A percentile compares a stretch with the other conserved stretches of the same genome.
Evolutionary conservation across 2,888 invertebrate species (phyloP).

Genomic region (Mythimna impura): DNA sequence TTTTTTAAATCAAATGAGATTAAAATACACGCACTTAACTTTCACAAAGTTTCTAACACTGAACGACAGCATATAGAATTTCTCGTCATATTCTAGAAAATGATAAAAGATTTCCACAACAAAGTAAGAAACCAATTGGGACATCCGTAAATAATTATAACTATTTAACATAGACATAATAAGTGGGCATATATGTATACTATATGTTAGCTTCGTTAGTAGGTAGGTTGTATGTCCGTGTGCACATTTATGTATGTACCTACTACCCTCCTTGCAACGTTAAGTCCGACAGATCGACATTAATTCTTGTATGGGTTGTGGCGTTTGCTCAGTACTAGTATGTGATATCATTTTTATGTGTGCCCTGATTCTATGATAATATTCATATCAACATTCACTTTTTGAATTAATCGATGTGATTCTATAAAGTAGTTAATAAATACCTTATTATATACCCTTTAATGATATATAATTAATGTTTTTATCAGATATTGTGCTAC

Average conservation of each 20-base stretch:
- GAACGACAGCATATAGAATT: neutral
- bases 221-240: conserved; percentile 1
- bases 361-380: conserved; percentile 62
- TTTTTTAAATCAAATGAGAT: neutral
- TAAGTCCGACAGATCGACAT: conserved; percentile 31
- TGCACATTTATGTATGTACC: conserved; percentile 1
- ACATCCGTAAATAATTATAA: conserved; percentile 1
- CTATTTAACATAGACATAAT: neutral
- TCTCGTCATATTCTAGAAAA: conserved; percentile 1
- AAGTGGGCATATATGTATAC: neutral
- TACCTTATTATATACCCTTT: conserved; percentile 64
- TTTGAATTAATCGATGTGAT: conserved; percentile 73
- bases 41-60: neutral
- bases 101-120: too few species aligned
- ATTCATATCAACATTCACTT: conserved; percentile 64
- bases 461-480: conserved; percentile 66
- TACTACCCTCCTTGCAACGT: conserved; percentile 2
- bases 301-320: conserved; percentile 79
- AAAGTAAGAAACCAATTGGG: neutral
- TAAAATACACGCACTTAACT: neutral
- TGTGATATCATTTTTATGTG: conserved; percentile 66
- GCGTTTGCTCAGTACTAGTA: conserved; percentile 80
- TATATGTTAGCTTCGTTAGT: conserved; percentile 21
- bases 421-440: conserved; percentile 66
- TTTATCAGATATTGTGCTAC: conserved; percentile 75